Conservation (phyloP, 1,140 invertebrate species). For the Drosophila kurseongensis region DNA sequence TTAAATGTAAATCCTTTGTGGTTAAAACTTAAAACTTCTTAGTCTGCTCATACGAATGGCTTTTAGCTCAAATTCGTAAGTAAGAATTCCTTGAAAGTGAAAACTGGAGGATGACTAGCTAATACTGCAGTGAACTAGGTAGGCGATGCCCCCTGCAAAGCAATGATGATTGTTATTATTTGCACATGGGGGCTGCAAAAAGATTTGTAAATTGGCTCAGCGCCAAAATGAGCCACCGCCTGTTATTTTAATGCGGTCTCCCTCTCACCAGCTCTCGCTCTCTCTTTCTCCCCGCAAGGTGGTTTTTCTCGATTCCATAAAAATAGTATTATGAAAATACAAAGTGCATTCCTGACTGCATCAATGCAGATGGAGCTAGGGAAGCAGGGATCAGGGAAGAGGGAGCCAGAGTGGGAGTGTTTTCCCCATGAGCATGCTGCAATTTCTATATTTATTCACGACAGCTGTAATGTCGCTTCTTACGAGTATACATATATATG, state of each 20-base stretch:
- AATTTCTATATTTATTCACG: constrained; percentile 56
- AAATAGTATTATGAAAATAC: constrained; percentile 34
- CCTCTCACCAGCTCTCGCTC: constrained; percentile 18
- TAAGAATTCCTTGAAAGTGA: constrained; percentile 22
- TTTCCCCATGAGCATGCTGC: constrained; percentile 29
- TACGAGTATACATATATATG: background rate
- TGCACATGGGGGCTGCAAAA: constrained; percentile 17
- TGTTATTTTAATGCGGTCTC: constrained; percentile 17
- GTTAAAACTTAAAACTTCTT: too few relatives aligned
- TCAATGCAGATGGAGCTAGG: constrained; percentile 45
- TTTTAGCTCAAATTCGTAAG: too few relatives aligned
- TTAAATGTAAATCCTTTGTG: too few relatives aligned
- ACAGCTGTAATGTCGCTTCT: constrained; percentile 49
- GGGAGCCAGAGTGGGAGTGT: background rate
- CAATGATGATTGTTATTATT: constrained; percentile 31
- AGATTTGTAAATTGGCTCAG: constrained; percentile 37
- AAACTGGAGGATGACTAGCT: constrained; percentile 14
- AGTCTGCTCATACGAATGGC: too few relatives aligned
- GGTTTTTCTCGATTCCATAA: constrained; percentile 32
- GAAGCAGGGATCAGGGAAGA: constrained; percentile 1
- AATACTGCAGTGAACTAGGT: constrained; percentile 20
- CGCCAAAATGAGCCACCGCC: constrained; percentile 42
- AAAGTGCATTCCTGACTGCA: constrained; percentile 52
- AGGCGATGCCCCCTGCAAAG: constrained; percentile 24
- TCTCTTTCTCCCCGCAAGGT: constrained; percentile 39